These are phyloP conservation scores for Iguana delicatissima DNA, from an alignment of 2,797 vertebrate species.

Conservation along the genomic window DNA sequence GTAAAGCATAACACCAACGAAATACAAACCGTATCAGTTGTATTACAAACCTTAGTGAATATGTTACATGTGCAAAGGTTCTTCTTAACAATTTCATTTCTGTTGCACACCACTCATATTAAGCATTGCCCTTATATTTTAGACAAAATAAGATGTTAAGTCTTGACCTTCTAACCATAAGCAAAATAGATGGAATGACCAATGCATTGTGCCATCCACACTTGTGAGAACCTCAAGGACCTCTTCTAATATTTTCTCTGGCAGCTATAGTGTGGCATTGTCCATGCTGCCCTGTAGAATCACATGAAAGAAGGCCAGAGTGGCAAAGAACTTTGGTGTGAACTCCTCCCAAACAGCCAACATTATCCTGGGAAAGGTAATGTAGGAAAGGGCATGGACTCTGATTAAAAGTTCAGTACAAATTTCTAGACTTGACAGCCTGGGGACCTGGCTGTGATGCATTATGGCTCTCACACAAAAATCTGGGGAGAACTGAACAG, in stretches of 20 bases:
- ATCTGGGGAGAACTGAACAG: slow-evolving; percentile 13
- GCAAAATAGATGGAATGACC: neutral
- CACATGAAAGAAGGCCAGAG: neutral
- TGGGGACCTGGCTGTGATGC: neutral
- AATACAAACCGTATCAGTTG: neutral
- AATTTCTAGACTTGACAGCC: neutral
- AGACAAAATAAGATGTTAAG: neutral
- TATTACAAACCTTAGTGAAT: neutral
- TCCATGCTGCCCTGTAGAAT: neutral
- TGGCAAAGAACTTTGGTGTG: neutral
- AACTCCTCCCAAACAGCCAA: neutral
- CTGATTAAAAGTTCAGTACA: neutral
- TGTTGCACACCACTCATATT: neutral
- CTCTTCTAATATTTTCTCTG: neutral
- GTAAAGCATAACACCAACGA: too few relatives aligned
- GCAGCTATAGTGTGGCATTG: neutral
- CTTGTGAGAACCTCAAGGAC: neutral
- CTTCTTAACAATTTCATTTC: neutral
- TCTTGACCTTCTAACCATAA: neutral
- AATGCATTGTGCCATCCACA: neutral
- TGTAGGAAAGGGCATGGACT: neutral
- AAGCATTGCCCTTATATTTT: neutral
- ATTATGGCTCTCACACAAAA: accelerated
- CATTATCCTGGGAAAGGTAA: neutral
- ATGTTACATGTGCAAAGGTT: neutral